Percentiles rank a stretch among this genome's conserved stretches.
Evolutionary conservation across 2,113 vertebrate genomes (phyloP).

Genomic region (Clarias macrocephalus): DNA sequence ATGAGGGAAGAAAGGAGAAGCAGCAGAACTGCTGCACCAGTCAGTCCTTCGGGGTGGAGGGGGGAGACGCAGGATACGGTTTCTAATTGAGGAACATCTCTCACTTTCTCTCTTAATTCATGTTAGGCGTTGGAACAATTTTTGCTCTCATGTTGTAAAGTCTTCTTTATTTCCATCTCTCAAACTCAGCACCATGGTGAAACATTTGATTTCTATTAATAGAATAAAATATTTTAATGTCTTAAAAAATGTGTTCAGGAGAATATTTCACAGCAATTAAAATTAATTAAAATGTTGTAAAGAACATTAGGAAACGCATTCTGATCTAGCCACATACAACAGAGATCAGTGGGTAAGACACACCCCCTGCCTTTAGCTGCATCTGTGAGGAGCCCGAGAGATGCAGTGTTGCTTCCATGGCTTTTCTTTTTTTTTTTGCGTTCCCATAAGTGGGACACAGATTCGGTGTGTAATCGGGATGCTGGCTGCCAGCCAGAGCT

Average conservation of each 20-base stretch:
- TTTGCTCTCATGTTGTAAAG: not conserved
- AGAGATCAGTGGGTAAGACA: not conserved
- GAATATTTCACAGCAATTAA: not conserved
- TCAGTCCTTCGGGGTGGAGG: conserved; percentile 1
- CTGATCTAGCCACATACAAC: not conserved
- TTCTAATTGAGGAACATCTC: conserved; percentile 27
- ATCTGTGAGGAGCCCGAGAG: not conserved
- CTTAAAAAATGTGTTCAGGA: not conserved
- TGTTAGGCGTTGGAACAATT: conserved; percentile 5
- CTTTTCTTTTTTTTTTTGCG: conserved; percentile 2
- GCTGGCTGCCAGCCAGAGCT: conserved; percentile 67
- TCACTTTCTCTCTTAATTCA: conserved; percentile 25
- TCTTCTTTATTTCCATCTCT: not conserved
- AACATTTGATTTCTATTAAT: no score
- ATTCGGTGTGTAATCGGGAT: conserved; percentile 35
- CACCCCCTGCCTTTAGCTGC: not conserved
- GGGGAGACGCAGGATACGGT: conserved; percentile 6
- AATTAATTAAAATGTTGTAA: not conserved
- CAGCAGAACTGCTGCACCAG: conserved; percentile 26
- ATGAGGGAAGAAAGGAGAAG: not conserved
- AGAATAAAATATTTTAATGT: no score
- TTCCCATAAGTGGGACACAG: conserved; percentile 54
- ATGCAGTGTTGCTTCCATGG: conserved; percentile 6
- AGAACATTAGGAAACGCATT: not conserved
- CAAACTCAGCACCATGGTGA: not conserved